Evolutionary conservation across 1,140 invertebrate genomes (phyloP).

Genomic region (Drosophila lowei): DNA sequence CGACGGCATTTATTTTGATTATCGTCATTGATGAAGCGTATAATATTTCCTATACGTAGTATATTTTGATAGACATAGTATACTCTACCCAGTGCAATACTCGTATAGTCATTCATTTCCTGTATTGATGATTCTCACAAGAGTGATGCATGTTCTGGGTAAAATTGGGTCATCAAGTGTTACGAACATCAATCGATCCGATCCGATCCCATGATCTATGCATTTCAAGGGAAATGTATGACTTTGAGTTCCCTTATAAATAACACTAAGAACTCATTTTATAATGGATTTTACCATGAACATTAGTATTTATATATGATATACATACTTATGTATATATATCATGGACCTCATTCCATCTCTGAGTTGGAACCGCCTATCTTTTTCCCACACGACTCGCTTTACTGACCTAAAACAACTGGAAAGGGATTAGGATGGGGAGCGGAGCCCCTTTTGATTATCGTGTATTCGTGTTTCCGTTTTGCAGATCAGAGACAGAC

Average conservation of each 20-base stretch:
- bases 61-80: constrained; percentile 1
- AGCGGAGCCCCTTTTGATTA: constrained; percentile 5
- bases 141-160: neutral
- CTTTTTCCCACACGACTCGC: constrained; percentile 25
- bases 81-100: no score
- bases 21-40: constrained; percentile 28
- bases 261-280: no score
- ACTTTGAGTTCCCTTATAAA: no score
- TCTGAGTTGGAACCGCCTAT: no score
- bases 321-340: no score
- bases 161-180: neutral
- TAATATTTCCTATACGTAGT: constrained; percentile 5
- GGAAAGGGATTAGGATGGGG: constrained; percentile 53
- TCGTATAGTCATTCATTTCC: constrained; percentile 1
- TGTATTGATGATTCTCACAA: neutral
- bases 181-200: neutral
- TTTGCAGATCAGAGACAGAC: constrained; percentile 31
- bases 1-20: constrained; percentile 18
- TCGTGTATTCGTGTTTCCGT: constrained; percentile 39
- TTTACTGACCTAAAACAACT: constrained; percentile 75
- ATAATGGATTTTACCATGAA: no score
- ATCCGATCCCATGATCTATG: no score
- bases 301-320: no score
- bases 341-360: no score
- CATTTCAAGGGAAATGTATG: neutral